phyloP scores from a whole-genome alignment of 1,140 invertebrate genomes.

The Cyphomyrmex costatus region DNA sequence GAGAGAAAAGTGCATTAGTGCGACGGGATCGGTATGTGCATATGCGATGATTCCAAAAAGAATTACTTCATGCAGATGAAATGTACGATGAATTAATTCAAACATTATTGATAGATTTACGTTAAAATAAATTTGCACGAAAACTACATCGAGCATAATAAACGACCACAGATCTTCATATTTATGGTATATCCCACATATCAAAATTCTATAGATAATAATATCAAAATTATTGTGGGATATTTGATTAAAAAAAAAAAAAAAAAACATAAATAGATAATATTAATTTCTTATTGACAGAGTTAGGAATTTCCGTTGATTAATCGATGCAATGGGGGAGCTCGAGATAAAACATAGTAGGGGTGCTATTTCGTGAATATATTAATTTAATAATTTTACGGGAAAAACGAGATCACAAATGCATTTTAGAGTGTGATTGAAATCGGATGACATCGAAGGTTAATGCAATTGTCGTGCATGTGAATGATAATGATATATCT shows the following conservation, averaged over 20 bases:
- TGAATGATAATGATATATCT: conserved; percentile 22
- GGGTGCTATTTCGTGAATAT: conserved; percentile 19
- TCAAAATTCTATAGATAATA: background rate
- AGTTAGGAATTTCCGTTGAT: background rate
- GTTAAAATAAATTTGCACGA: conserved; percentile 20
- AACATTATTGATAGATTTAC: conserved; percentile 11
- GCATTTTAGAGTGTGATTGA: conserved; percentile 14
- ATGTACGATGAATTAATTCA: conserved; percentile 4
- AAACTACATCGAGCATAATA: background rate
- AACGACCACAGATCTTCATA: background rate
- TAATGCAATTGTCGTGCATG: conserved; percentile 35
- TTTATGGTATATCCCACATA: background rate
- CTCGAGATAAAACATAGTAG: background rate
- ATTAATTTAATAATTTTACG: conserved; percentile 43
- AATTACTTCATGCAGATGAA: conserved; percentile 37
- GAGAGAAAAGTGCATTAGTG: conserved; percentile 79
- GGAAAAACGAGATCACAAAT: conserved; percentile 18
- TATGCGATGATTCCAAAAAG: conserved; percentile 26
- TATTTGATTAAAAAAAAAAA: background rate
- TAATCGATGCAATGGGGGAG: conserved; percentile 1
- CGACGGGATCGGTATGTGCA: conserved; percentile 53
- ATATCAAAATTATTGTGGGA: background rate
- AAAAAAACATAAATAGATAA: background rate
- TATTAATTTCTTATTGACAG: background rate
- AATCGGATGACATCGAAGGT: conserved; percentile 20